phyloP scores from a whole-genome alignment of 2,888 invertebrate species.

The Limnephilus auricula region DNA sequence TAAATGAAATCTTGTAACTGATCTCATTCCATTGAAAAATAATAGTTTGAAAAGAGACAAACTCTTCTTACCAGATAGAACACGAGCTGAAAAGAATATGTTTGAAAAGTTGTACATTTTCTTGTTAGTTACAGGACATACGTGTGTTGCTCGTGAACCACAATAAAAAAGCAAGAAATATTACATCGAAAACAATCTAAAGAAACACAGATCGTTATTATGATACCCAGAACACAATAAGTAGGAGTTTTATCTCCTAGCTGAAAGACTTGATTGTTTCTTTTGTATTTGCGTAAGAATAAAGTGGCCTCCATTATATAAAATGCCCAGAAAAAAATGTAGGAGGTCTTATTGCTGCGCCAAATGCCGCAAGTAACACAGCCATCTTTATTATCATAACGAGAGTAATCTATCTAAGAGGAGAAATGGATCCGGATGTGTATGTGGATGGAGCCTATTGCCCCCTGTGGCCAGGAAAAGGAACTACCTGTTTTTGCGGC shows the following conservation, averaged over 20 bases:
- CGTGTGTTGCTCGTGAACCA: neutral
- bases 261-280: conserved; percentile 12
- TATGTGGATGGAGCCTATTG: conserved; percentile 10
- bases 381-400: conserved; percentile 41
- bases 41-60: too few species aligned
- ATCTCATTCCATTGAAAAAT: too few species aligned
- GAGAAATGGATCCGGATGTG: conserved; percentile 22
- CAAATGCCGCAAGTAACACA: neutral
- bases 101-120: neutral
- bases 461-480: neutral
- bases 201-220: neutral
- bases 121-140: neutral
- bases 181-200: neutral
- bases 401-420: conserved; percentile 38
- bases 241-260: neutral
- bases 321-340: conserved; percentile 12
- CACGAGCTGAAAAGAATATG: neutral
- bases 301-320: conserved; percentile 7
- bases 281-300: conserved; percentile 7
- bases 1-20: too few species aligned
- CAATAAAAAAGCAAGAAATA: neutral
- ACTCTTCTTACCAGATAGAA: too few species aligned
- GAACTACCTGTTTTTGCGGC: conserved; percentile 37
- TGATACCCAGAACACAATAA: neutral
- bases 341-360: conserved; percentile 10